A percentile compares a stretch with the other conserved stretches of the same genome.
These are phyloP conservation scores for Bos javanicus DNA, from an alignment of 2,113 vertebrate genomes.

Conservation along the genomic window DNA sequence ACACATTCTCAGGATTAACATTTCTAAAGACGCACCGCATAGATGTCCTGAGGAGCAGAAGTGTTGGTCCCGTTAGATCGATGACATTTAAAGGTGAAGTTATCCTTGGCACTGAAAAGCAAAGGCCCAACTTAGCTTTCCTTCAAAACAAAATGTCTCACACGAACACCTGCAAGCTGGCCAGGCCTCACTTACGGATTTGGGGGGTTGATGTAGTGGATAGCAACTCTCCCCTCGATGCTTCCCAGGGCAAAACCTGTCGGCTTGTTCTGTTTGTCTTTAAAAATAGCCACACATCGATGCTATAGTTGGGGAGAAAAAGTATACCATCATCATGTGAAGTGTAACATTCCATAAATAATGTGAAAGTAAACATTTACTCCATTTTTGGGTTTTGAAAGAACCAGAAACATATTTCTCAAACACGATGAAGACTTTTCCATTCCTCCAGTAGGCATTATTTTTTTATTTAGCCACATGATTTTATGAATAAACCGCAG, in stretches of 20 bases:
- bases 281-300: slow-evolving; percentile 99
- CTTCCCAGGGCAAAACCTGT: slow-evolving; percentile 98
- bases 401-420: not conserved
- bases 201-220: slow-evolving; percentile 98
- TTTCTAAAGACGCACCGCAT: slow-evolving; percentile 87
- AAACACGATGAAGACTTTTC: accelerated
- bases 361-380: accelerated
- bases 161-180: not conserved
- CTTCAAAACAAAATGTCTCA: not conserved
- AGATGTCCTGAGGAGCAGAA: slow-evolving; percentile 97
- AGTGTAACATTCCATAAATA: not conserved
- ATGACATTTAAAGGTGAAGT: slow-evolving; percentile 99
- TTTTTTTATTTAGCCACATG: not conserved
- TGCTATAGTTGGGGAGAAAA: slow-evolving; percentile 82
- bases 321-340: not conserved
- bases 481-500: accelerated
- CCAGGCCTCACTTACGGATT: slow-evolving; percentile 91
- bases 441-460: not conserved
- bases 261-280: slow-evolving; percentile 99
- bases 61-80: slow-evolving; percentile 99
- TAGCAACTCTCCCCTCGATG: slow-evolving; percentile 97
- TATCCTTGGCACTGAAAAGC: slow-evolving; percentile 94
- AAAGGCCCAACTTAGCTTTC: not conserved
- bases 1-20: not conserved
- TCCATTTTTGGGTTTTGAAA: not conserved